A percentile compares a stretch with the other conserved stretches of the same genome.
Evolutionary conservation across 2,888 invertebrate genomes (phyloP).

Genomic region (Platynereis dumerilii): DNA sequence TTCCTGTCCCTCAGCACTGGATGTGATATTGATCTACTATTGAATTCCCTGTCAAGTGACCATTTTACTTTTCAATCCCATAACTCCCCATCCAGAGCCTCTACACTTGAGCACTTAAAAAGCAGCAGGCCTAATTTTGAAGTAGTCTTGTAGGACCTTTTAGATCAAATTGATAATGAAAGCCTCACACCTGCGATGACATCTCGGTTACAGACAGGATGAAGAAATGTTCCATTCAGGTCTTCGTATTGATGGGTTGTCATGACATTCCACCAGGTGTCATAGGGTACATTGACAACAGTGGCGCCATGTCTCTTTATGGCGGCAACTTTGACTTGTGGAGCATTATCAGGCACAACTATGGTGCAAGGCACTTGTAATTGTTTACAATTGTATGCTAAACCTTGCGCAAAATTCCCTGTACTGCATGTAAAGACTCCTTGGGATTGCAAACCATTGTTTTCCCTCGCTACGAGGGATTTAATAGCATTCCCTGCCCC

Average conservation of each 20-base stretch:
- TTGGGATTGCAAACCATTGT: constrained; percentile 31
- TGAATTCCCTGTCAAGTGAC: too few species aligned
- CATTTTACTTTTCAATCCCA: too few species aligned
- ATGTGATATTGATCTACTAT: too few species aligned
- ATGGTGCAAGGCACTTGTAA: constrained; percentile 25
- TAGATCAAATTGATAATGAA: too few species aligned
- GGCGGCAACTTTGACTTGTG: constrained; percentile 30
- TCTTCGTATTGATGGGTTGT: constrained; percentile 41
- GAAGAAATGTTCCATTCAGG: constrained; percentile 49
- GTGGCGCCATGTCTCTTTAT: constrained; percentile 21
- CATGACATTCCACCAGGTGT: constrained; percentile 54
- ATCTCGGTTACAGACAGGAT: constrained; percentile 49
- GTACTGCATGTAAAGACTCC: constrained; percentile 58
- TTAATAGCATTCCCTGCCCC: constrained; percentile 53
- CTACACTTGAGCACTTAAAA: too few species aligned
- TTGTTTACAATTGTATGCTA: constrained; percentile 47
- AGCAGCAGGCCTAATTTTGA: too few species aligned
- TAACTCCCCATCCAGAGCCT: too few species aligned
- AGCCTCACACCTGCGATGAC: too few species aligned
- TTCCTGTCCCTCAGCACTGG: too few species aligned
- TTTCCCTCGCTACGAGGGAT: not conserved
- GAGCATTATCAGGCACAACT: constrained; percentile 28
- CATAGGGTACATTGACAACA: constrained; percentile 42
- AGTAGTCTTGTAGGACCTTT: too few species aligned
- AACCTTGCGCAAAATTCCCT: constrained; percentile 58